Base-by-base conservation (phyloP, 2,888 invertebrate genomes). In the Zelleria hepariella region DNA sequence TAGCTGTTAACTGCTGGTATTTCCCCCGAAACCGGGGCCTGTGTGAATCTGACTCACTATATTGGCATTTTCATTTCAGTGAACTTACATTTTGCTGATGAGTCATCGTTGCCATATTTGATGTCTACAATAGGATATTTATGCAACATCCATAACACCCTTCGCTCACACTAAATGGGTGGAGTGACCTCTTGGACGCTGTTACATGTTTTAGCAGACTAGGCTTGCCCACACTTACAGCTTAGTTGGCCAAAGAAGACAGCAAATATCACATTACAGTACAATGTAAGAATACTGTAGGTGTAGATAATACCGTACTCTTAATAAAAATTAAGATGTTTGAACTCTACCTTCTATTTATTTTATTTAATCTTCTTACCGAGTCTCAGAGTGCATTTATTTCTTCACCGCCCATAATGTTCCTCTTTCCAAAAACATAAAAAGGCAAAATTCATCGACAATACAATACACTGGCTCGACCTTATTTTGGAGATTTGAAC, bases 1-100 rank as follows among this genome's bases (percentile, higher is more conserved):
- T 75, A 74, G 73, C 73, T 74, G 75, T 80, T 80, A 79, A 80
- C 77, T 75, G 69, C 73, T 67, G 70, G 77, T 77, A 78, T 78
- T 77, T 67, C 67, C 74, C 68, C 67, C 69, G 10, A 21, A 27
- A 32, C 66, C 60, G 65, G 67, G 65, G 67, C 67, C 70, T 71
- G 72, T 75, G 32, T 15, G 32, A 15, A 15, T 15, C 71, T 74
- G 72, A 75, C 68, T 71, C 72, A 67, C 68, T 78, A 78, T 79
- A 78, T 77, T 72, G 68, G 63, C 24, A 15, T 42, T 42, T 42
- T 15, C 32, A 15, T 42, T 42, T 42, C 32, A 42, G 32, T 4
- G 32, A 15, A 15, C 10, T 42, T n/a, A 10, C 15, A 42, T 42
- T 10, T 15, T 42, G n/a, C 32, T 1, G 32, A 42, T 42, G 32